Evolutionary conservation across 1,140 invertebrate genomes (phyloP), one percentile per base, ranked within the genome.

Genomic region (Rhyacophila brunnea): DNA sequence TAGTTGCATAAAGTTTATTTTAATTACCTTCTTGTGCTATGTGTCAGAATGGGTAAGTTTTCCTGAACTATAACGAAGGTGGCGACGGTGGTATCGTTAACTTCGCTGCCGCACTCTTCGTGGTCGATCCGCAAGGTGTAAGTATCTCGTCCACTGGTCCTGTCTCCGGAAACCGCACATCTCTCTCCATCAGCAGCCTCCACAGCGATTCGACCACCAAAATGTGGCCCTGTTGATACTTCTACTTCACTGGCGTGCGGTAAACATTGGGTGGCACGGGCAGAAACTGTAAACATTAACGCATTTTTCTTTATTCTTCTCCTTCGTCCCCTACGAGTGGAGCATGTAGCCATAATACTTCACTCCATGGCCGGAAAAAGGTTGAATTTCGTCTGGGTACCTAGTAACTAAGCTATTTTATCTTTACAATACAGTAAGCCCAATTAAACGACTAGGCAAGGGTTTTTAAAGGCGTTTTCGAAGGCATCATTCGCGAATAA

Each of bases 11-110:
- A n/a, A n/a, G n/a, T n/a, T n/a, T n/a, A n/a, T n/a, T n/a, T n/a
- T 13, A 40, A 40, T 53, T 51, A 83, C 76, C 87, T 80, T 55
- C 88, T 74, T 0, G 89, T 90, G 68, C 88, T 90, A 67, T 91
- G 89, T 0, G 89, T 91, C 7, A 91, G 80, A 59, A 92, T 90
- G 0, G 87, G 87, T 28, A 88, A 71, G 70, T 90, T 90, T 69
- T 92, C 89, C 67, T 91, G 88, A 4, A 91, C 89, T 4, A 90
- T 82, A 14, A 91, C 87, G 67, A 88, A 90, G 0, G 88, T 90
- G 40, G 84, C 86, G 55, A 88, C 89, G 1, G 85, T 87, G 52
- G 85, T 87, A 5, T 82, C 80, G 47, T 89, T 87, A 1, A 88
- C 84, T 60, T 85, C 77, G 38, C 87, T 90, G n/a, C 88, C 88